phyloP scores from a whole-genome alignment of 92 coral and sea anemone genomes.

The Zoanthus sociatus region DNA sequence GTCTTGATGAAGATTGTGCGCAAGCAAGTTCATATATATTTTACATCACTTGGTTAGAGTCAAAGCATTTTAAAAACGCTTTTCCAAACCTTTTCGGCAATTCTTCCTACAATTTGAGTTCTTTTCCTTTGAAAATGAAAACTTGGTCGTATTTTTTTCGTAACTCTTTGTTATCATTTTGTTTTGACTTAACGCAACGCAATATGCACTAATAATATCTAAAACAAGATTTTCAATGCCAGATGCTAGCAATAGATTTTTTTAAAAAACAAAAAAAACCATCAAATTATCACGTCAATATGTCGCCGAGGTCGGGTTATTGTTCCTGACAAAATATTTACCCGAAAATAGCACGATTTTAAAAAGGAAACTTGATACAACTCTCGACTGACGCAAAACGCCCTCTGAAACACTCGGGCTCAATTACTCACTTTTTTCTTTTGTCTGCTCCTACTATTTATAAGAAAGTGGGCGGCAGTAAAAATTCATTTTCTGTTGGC shows the following conservation, averaged over 20 bases:
- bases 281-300: background rate
- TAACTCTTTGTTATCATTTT: background rate
- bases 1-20: background rate
- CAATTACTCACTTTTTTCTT: background rate
- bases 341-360: background rate
- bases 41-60: background rate
- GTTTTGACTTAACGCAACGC: background rate
- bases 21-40: background rate
- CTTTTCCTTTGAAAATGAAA: background rate
- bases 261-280: background rate
- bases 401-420: background rate
- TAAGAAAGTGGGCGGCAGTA: background rate
- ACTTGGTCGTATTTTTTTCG: background rate
- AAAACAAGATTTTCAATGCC: background rate
- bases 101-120: background rate
- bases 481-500: background rate
- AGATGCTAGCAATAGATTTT: background rate
- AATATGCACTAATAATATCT: background rate
- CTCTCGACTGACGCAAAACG: background rate
- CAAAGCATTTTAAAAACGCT: background rate
- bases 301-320: background rate
- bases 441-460: background rate
- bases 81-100: background rate
- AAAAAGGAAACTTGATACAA: background rate
- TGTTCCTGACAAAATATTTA: background rate